phyloP scores from a whole-genome alignment of 2,113 vertebrate genomes.

The Neolamprologus longior region DNA sequence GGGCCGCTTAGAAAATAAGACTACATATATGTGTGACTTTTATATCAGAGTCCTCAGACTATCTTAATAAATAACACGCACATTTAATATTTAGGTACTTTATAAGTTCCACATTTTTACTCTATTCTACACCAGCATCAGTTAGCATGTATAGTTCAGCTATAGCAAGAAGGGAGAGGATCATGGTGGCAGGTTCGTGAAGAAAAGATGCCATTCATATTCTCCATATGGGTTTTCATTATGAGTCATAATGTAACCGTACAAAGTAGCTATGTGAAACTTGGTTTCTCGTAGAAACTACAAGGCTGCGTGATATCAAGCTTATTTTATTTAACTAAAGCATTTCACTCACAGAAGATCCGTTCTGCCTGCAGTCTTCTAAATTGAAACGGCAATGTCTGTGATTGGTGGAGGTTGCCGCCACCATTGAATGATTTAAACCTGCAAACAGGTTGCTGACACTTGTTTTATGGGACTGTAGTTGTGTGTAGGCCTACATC shows the following conservation, averaged over 20 bases:
- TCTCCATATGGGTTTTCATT: neutral
- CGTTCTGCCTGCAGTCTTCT: neutral
- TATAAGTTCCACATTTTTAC: neutral
- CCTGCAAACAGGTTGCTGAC: neutral
- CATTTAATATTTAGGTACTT: neutral
- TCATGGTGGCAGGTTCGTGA: neutral
- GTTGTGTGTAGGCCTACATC: neutral
- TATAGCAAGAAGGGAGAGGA: neutral
- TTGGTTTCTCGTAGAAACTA: neutral
- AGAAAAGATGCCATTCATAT: neutral
- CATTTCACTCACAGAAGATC: neutral
- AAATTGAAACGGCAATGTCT: accelerated
- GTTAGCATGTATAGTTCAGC: neutral
- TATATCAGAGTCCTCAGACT: neutral
- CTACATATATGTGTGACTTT: slow-evolving; percentile 2
- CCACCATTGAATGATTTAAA: neutral
- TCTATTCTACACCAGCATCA: neutral
- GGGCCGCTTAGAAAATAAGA: slow-evolving; percentile 27
- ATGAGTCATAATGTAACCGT: neutral
- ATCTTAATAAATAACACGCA: neutral
- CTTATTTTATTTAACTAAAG: neutral
- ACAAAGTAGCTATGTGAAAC: neutral
- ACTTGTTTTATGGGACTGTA: neutral
- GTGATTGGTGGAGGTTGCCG: neutral
- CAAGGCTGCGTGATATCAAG: neutral